These are phyloP conservation scores for Hycleus phaleratus DNA, from an alignment of 1,140 invertebrate species.

Conservation along the genomic window DNA sequence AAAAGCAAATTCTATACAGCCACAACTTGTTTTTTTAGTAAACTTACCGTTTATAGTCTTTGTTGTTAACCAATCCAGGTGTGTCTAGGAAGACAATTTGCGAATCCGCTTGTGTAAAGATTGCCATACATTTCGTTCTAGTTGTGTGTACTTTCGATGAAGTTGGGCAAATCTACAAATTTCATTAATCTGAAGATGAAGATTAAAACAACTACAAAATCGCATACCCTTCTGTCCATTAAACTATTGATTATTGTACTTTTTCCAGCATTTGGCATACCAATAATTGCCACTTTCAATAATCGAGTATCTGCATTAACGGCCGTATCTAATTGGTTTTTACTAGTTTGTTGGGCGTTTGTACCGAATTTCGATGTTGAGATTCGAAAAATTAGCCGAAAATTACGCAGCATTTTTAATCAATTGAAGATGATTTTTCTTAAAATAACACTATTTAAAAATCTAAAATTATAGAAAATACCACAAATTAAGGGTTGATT, in stretches of 20 bases:
- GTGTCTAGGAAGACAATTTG: slow-evolving; percentile 88
- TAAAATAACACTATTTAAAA: too few species aligned
- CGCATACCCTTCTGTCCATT: slow-evolving; percentile 63
- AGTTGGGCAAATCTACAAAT: slow-evolving; percentile 69
- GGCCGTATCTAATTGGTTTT: not conserved
- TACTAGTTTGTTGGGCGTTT: not conserved
- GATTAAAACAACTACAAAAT: not conserved
- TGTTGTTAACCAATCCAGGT: slow-evolving; percentile 64
- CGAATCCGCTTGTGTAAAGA: slow-evolving; percentile 62
- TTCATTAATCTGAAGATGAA: not conserved
- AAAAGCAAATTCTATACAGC: slow-evolving; percentile 28
- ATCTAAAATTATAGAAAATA: too few species aligned
- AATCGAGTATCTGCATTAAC: slow-evolving; percentile 1
- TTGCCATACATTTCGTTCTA: slow-evolving; percentile 58
- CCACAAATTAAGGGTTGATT: too few species aligned
- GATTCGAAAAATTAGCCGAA: not conserved
- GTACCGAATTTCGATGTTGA: slow-evolving; percentile 5
- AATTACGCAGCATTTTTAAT: slow-evolving; percentile 3
- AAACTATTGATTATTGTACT: slow-evolving; percentile 88
- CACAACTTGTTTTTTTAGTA: not conserved
- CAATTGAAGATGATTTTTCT: too few species aligned
- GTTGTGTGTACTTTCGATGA: slow-evolving; percentile 91
- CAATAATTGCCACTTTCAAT: slow-evolving; percentile 80
- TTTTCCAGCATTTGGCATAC: slow-evolving; percentile 88
- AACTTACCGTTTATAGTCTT: slow-evolving; percentile 57